These are phyloP conservation scores for Takifugu flavidus DNA, from an alignment of 2,113 vertebrate genomes.

Conservation along the genomic window DNA sequence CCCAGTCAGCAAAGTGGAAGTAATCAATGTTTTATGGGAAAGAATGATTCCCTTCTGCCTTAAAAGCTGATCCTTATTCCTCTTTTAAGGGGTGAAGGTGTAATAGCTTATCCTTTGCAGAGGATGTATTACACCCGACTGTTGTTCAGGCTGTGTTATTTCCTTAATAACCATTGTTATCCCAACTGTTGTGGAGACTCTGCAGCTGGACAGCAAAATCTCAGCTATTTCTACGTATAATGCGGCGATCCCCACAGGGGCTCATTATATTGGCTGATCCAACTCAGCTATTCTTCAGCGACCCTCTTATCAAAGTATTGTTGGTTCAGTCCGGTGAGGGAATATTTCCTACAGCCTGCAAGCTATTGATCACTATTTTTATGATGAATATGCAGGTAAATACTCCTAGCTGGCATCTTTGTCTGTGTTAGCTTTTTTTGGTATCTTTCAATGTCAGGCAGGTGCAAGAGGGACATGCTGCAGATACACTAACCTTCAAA, in stretches of 20 bases:
- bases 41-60: too few relatives aligned
- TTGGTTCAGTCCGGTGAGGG: slow-evolving; percentile 36
- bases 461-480: too few relatives aligned
- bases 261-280: slow-evolving; percentile 55
- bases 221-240: slow-evolving; percentile 70
- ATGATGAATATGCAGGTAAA: slow-evolving; percentile 15
- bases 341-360: slow-evolving; percentile 38
- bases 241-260: slow-evolving; percentile 49
- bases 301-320: slow-evolving; percentile 11
- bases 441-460: neutral
- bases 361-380: slow-evolving; percentile 45
- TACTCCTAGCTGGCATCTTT: slow-evolving; percentile 9
- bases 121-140: too few relatives aligned
- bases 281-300: slow-evolving; percentile 30
- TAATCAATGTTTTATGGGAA: too few relatives aligned
- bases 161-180: too few relatives aligned
- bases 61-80: too few relatives aligned
- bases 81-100: too few relatives aligned
- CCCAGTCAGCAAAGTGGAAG: too few relatives aligned
- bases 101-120: too few relatives aligned
- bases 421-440: slow-evolving; percentile 5
- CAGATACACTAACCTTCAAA: too few relatives aligned
- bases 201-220: slow-evolving; percentile 63
- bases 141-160: too few relatives aligned
- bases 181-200: slow-evolving; percentile 25